Percentiles rank a stretch among this genome's conserved stretches.
Conservation (phyloP, 2,888 invertebrate genomes). For the Oasisia sp. region DNA sequence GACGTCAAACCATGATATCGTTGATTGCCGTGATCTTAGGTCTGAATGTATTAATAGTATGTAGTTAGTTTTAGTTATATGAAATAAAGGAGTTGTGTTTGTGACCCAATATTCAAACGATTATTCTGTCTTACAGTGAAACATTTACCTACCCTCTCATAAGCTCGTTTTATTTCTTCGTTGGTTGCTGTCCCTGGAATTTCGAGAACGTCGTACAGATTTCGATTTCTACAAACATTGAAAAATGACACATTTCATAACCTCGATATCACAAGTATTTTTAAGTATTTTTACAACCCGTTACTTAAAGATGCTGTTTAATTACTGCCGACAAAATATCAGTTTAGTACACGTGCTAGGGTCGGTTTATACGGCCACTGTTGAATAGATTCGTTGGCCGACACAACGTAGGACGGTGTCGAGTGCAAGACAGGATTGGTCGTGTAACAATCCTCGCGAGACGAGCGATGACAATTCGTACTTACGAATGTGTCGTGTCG, state of each 20-base stretch:
- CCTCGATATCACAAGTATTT: no score
- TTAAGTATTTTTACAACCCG: no score
- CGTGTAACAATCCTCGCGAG: no score
- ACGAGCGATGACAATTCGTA: no score
- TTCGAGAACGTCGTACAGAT: slow-evolving; percentile 73
- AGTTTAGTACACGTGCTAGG: no score
- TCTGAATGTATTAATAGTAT: not conserved
- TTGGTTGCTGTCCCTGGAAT: slow-evolving; percentile 91
- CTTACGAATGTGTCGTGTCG: no score
- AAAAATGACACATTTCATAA: no score
- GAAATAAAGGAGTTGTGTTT: not conserved
- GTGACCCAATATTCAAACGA: not conserved
- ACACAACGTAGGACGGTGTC: no score
- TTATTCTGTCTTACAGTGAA: not conserved
- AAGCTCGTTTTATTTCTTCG: slow-evolving; percentile 96
- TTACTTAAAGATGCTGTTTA: not conserved
- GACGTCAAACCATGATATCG: no score
- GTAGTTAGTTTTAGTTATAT: not conserved
- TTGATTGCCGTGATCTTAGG: not conserved
- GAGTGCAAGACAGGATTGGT: no score
- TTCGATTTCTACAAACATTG: slow-evolving; percentile 78
- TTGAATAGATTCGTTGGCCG: no score
- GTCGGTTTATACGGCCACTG: no score
- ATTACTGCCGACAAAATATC: not conserved
- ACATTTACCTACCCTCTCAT: slow-evolving; percentile 73